phyloP scores from a whole-genome alignment of 2,113 vertebrate species.

The Garra rufa region DNA sequence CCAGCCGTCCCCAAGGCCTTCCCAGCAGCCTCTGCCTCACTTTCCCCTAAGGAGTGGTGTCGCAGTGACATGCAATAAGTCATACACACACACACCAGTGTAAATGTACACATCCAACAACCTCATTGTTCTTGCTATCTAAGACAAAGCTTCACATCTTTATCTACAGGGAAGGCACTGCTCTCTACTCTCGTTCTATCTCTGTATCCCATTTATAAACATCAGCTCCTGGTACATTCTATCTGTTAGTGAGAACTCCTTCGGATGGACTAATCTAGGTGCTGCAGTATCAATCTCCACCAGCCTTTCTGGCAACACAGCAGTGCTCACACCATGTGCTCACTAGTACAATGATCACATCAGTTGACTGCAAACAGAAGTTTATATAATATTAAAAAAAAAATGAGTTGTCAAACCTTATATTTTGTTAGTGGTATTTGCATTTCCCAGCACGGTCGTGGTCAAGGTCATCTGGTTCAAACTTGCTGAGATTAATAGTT shows the following conservation, averaged over 20 bases:
- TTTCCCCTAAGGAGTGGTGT: conserved; percentile 20
- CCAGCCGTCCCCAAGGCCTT: not conserved
- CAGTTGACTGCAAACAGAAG: not conserved
- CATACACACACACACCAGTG: conserved; percentile 5
- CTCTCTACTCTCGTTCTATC: not conserved
- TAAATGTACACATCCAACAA: conserved; percentile 18
- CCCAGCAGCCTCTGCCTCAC: conserved; percentile 42
- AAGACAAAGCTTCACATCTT: conserved; percentile 33
- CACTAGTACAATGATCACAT: not conserved
- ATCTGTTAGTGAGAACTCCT: conserved; percentile 27
- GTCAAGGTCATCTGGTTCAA: not conserved
- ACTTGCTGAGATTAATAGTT: not conserved
- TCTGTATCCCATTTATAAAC: conserved; percentile 32
- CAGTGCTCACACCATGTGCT: not conserved
- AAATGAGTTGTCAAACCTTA: not conserved
- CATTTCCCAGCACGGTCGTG: not conserved
- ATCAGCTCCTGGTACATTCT: conserved; percentile 17
- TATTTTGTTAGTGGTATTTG: not conserved
- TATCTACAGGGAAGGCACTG: conserved; percentile 15
- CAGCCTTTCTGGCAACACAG: not conserved
- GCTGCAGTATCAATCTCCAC: conserved; percentile 2
- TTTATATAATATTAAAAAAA: not conserved
- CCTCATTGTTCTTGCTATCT: not conserved
- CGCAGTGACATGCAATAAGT: conserved; percentile 12
- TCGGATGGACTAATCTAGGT: conserved; percentile 25